phyloP scores from a whole-genome alignment of 2,797 vertebrate genomes.

The Falco novaeseelandiae region DNA sequence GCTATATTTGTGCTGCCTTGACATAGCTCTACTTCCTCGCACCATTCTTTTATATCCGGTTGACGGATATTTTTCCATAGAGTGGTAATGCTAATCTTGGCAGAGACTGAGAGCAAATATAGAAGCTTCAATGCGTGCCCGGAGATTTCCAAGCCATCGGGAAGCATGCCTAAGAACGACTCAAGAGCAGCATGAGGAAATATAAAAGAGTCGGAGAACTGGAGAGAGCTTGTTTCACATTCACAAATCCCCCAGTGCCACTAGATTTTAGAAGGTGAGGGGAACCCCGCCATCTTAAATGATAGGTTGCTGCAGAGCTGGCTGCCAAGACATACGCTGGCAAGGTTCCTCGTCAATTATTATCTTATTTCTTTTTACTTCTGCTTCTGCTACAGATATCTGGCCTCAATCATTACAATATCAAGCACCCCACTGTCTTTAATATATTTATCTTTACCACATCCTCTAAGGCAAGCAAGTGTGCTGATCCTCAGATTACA shows the following conservation, averaged over 20 bases:
- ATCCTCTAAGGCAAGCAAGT: neutral
- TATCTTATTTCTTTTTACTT: constrained; percentile 20
- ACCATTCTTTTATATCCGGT: constrained; percentile 52
- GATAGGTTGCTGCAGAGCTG: neutral
- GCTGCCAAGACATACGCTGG: constrained; percentile 31
- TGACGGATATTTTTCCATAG: constrained; percentile 59
- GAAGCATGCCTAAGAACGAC: constrained; percentile 38
- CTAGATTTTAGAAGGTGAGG: neutral
- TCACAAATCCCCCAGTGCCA: neutral
- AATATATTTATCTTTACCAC: constrained; percentile 13
- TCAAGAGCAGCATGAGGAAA: constrained; percentile 49
- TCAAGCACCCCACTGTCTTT: neutral
- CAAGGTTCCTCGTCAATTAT: neutral
- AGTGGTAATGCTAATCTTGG: constrained; percentile 51
- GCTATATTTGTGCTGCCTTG: constrained; percentile 34
- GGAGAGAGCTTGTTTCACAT: neutral
- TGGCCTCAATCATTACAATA: neutral
- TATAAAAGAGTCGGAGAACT: neutral
- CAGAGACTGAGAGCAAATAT: constrained; percentile 48
- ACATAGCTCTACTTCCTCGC: constrained; percentile 36
- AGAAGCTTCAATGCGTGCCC: constrained; percentile 46
- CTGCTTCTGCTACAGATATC: constrained; percentile 9
- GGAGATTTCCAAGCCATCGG: constrained; percentile 48
- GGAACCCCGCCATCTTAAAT: constrained; percentile 3
- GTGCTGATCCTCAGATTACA: constrained; percentile 5